A percentile compares a stretch with the other conserved stretches of the same genome.
Evolutionary conservation across 2,113 vertebrate genomes (phyloP).

Genomic region (Arizona elegans): DNA sequence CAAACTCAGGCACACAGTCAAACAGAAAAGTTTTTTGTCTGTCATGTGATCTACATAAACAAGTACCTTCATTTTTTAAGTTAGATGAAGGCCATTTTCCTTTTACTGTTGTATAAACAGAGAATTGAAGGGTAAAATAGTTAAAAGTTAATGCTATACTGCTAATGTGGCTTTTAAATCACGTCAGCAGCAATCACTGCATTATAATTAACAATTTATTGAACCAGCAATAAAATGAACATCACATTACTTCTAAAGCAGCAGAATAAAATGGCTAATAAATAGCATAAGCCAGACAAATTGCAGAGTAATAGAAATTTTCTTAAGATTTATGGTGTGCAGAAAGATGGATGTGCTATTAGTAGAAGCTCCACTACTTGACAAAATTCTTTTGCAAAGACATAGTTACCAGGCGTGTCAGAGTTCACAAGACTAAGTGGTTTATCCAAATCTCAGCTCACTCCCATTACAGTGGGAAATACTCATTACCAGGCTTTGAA

Average conservation of each 20-base stretch:
- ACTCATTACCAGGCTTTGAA: slow-evolving; percentile 75
- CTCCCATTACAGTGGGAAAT: slow-evolving; percentile 76
- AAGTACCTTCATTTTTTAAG: slow-evolving; percentile 78
- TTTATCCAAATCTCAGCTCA: slow-evolving; percentile 78
- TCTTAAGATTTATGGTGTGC: slow-evolving; percentile 85
- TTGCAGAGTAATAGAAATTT: slow-evolving; percentile 89
- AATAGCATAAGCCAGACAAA: slow-evolving; percentile 89
- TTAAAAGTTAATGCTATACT: slow-evolving; percentile 87
- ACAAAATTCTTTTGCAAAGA: slow-evolving; percentile 80
- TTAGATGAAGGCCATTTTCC: slow-evolving; percentile 76
- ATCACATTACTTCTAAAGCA: slow-evolving; percentile 88
- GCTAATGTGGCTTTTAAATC: slow-evolving; percentile 88
- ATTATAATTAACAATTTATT: slow-evolving; percentile 93
- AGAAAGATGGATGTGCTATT: slow-evolving; percentile 88
- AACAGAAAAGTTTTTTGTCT: slow-evolving; percentile 59
- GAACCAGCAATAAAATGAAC: slow-evolving; percentile 90
- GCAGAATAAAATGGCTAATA: slow-evolving; percentile 88
- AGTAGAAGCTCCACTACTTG: slow-evolving; percentile 79
- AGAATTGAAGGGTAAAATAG: slow-evolving; percentile 85
- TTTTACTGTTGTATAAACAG: slow-evolving; percentile 85
- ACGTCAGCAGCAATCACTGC: slow-evolving; percentile 87
- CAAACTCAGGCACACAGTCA: neutral
- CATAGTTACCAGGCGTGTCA: slow-evolving; percentile 80
- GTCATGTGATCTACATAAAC: slow-evolving; percentile 73
- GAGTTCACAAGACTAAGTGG: slow-evolving; percentile 81